A percentile compares a stretch with the other conserved stretches of the same genome.
Evolutionary conservation across 2,888 invertebrate genomes (phyloP).

Genomic region (Macropis europaea): DNA sequence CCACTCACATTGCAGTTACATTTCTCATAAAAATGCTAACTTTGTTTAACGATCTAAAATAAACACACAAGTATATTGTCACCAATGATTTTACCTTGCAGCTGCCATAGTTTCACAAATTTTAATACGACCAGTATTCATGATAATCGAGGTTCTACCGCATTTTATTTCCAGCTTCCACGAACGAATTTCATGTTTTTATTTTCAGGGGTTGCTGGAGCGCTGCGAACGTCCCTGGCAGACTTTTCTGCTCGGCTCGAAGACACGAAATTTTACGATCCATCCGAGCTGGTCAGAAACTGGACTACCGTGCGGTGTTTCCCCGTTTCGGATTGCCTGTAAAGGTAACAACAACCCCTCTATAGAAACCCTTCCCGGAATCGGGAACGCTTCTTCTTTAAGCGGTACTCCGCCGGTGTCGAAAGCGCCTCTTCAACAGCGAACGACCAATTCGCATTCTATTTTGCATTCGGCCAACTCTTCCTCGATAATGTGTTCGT

Average conservation of each 20-base stretch:
- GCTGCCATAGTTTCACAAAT: too few relatives aligned
- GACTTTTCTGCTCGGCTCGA: conserved; percentile 19
- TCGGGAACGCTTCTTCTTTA: conserved; percentile 45
- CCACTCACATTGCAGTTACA: too few relatives aligned
- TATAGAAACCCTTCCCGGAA: conserved; percentile 27
- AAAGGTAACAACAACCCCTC: conserved; percentile 36
- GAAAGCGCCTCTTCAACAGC: conserved; percentile 13
- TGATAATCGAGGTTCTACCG: too few relatives aligned
- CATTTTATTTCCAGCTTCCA: too few relatives aligned
- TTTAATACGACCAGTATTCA: too few relatives aligned
- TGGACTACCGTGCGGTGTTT: conserved; percentile 59
- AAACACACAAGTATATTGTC: too few relatives aligned
- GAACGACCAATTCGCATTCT: conserved; percentile 39
- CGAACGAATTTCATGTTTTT: too few relatives aligned
- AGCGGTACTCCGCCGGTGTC: conserved; percentile 14
- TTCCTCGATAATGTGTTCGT: conserved; percentile 17
- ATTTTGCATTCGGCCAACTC: conserved; percentile 25
- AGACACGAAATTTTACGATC: conserved; percentile 38
- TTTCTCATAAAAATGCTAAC: too few relatives aligned
- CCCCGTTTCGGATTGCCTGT: conserved; percentile 34
- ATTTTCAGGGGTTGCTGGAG: too few relatives aligned
- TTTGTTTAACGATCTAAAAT: too few relatives aligned
- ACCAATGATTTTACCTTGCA: too few relatives aligned
- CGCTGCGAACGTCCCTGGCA: too few relatives aligned
- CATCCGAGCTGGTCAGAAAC: conserved; percentile 46